Evolutionary conservation across 1,140 invertebrate species (phyloP).

Genomic region (Thalassaphorura encarpata): DNA sequence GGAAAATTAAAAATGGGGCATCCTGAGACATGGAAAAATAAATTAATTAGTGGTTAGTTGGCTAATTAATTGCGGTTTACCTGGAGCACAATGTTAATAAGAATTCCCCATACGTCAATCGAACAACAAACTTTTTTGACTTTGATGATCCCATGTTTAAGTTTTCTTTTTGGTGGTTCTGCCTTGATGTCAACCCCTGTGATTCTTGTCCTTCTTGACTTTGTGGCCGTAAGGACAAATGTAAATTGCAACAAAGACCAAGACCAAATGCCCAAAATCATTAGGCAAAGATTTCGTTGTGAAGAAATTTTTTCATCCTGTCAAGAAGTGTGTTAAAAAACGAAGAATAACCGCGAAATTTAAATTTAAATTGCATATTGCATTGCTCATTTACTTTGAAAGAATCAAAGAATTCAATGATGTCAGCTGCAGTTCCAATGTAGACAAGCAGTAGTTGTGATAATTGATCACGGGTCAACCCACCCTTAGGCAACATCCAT

Average conservation of each 20-base stretch:
- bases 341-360: background rate
- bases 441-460: constrained; percentile 77
- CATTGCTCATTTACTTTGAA: constrained; percentile 54
- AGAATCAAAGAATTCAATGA: constrained; percentile 92
- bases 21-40: constrained; percentile 42
- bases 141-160: constrained; percentile 24
- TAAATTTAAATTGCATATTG: background rate
- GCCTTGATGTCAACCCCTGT: constrained; percentile 34
- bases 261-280: constrained; percentile 74
- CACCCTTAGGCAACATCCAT: constrained; percentile 69
- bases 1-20: constrained; percentile 71
- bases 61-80: constrained; percentile 9
- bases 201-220: constrained; percentile 59
- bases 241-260: constrained; percentile 85
- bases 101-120: constrained; percentile 67
- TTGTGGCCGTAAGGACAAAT: constrained; percentile 75
- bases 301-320: constrained; percentile 61
- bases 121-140: constrained; percentile 55
- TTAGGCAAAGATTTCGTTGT: constrained; percentile 59
- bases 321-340: constrained; percentile 3
- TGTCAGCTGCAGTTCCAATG: constrained; percentile 75
- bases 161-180: constrained; percentile 7
- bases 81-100: constrained; percentile 41
- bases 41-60: constrained; percentile 2
- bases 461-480: constrained; percentile 58